phyloP scores from a whole-genome alignment of 2,797 vertebrate genomes.

The Holocentrus rufus region DNA sequence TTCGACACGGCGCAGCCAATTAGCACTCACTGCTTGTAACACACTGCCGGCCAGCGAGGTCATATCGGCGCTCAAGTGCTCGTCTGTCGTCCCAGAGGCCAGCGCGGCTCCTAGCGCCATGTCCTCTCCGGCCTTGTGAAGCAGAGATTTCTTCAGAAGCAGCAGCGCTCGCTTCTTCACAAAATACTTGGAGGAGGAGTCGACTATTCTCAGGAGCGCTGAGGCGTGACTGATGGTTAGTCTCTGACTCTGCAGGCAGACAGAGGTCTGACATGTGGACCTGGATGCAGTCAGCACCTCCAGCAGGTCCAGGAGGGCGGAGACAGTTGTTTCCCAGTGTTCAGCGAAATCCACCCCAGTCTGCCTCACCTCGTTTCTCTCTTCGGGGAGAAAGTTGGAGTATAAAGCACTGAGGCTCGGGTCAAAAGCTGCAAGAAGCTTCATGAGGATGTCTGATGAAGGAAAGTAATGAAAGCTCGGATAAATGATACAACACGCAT shows the following conservation, averaged over 20 bases:
- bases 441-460: slow-evolving; percentile 77
- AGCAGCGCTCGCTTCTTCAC: slow-evolving; percentile 84
- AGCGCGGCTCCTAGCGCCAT: slow-evolving; percentile 54
- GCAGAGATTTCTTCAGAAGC: slow-evolving; percentile 87
- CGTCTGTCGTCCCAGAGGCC: not conserved
- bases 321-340: slow-evolving; percentile 65
- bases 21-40: slow-evolving; percentile 74
- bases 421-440: slow-evolving; percentile 83
- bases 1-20: slow-evolving; percentile 80
- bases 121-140: slow-evolving; percentile 86
- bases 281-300: slow-evolving; percentile 85
- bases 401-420: slow-evolving; percentile 79
- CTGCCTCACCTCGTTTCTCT: not conserved
- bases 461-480: not conserved
- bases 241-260: slow-evolving; percentile 77
- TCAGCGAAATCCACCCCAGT: slow-evolving; percentile 3
- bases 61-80: slow-evolving; percentile 69
- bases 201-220: slow-evolving; percentile 70
- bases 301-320: slow-evolving; percentile 84
- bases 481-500: not conserved
- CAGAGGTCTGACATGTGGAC: slow-evolving; percentile 46
- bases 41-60: slow-evolving; percentile 74
- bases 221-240: slow-evolving; percentile 75
- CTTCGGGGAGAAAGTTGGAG: slow-evolving; percentile 66
- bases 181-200: slow-evolving; percentile 71